Evolutionary conservation across 2,797 vertebrate species (phyloP).

Genomic region (Chloroceryle inda): DNA sequence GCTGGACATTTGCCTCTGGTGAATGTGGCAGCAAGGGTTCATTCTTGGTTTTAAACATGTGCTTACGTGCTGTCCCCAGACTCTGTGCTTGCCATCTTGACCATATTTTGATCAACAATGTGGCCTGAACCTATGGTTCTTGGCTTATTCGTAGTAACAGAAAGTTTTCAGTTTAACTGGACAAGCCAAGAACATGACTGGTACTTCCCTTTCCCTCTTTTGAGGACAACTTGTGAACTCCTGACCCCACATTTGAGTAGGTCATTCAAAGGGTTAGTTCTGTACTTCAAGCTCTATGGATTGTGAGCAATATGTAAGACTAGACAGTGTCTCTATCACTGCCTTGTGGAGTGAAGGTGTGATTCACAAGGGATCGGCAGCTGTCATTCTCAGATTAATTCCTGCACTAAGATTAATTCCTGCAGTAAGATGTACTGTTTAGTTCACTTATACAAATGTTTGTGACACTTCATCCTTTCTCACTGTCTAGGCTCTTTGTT

Average conservation of each 20-base stretch:
- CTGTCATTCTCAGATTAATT: neutral
- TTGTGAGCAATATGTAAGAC: neutral
- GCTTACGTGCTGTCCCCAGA: neutral
- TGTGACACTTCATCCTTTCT: neutral
- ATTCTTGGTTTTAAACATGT: neutral
- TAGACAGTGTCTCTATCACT: neutral
- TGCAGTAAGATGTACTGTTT: neutral
- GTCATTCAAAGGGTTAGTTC: neutral
- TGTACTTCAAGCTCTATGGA: neutral
- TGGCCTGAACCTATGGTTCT: neutral
- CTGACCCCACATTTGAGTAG: neutral
- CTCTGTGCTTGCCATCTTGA: neutral
- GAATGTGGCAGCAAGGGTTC: neutral
- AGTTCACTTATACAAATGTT: neutral
- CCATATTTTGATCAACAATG: fast-evolving
- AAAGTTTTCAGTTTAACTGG: neutral
- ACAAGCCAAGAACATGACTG: neutral
- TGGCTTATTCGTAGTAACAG: neutral
- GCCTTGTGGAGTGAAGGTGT: neutral
- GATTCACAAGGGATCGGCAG: neutral
- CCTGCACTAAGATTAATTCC: neutral
- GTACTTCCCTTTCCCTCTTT: neutral
- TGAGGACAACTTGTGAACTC: neutral
- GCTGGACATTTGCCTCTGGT: neutral
- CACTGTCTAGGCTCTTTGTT: neutral